phyloP scores from a whole-genome alignment of 2,113 vertebrate genomes.

The Xiphophorus couchianus region DNA sequence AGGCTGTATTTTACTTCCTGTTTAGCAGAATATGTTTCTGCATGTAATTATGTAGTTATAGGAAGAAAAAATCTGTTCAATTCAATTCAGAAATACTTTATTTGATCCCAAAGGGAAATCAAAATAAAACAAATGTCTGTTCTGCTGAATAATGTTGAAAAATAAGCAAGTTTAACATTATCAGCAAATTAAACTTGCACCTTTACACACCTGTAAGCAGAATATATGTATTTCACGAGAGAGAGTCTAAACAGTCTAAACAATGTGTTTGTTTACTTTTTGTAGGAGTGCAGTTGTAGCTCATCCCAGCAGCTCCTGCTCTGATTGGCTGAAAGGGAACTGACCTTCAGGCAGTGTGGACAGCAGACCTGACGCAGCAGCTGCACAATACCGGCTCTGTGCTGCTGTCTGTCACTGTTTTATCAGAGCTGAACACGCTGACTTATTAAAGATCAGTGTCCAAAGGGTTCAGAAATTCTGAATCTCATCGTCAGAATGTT shows the following conservation, averaged over 20 bases:
- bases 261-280: slow-evolving; percentile 20
- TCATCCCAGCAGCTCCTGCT: slow-evolving; percentile 28
- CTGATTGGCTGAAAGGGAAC: slow-evolving; percentile 61
- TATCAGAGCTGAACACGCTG: slow-evolving; percentile 28
- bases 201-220: neutral
- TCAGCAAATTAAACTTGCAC: no score
- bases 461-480: slow-evolving; percentile 36
- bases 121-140: no score
- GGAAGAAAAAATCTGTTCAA: no score
- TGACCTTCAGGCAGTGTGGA: slow-evolving; percentile 41
- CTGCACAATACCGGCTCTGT: slow-evolving; percentile 49
- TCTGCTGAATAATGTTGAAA: neutral
- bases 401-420: slow-evolving; percentile 41
- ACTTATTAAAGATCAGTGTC: slow-evolving; percentile 10
- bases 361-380: slow-evolving; percentile 40
- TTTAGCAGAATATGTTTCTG: neutral
- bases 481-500: slow-evolving; percentile 23
- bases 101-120: no score
- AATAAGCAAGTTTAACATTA: neutral
- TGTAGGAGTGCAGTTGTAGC: slow-evolving; percentile 9
- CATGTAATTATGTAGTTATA: neutral
- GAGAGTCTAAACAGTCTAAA: slow-evolving; percentile 11
- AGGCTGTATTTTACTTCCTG: slow-evolving; percentile 17
- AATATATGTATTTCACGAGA: neutral
- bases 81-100: no score